Evolutionary conservation across 2,888 invertebrate genomes (phyloP).

Genomic region (Nemotelus pantherinus): DNA sequence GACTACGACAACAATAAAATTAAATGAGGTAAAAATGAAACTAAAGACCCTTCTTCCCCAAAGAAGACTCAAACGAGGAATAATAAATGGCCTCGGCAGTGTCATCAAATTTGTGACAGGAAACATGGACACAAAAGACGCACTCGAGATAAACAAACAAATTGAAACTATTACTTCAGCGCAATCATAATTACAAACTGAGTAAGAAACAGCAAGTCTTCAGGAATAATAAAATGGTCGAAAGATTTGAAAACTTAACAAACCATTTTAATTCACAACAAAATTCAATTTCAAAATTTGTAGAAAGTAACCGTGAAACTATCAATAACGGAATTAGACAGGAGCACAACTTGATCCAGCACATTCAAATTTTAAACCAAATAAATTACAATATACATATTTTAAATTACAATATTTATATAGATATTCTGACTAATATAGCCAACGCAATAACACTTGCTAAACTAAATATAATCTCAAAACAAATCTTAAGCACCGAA

Average conservation of each 20-base stretch:
- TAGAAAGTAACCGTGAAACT: constrained; percentile 1
- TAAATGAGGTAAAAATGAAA: background rate
- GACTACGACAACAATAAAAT: background rate
- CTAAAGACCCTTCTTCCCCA: constrained; percentile 1
- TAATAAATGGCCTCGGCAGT: constrained; percentile 2
- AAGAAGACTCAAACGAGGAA: background rate
- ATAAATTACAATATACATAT: no score
- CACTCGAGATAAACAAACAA: constrained; percentile 1
- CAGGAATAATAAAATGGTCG: background rate
- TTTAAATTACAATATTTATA: no score
- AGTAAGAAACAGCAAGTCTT: background rate
- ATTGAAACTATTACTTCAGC: background rate
- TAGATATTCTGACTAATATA: no score
- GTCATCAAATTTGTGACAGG: background rate
- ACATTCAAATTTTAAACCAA: no score
- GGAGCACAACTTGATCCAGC: background rate
- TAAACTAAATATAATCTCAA: no score
- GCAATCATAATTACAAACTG: background rate
- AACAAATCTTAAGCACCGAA: no score
- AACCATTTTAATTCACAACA: background rate
- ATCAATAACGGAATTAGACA: constrained; percentile 5
- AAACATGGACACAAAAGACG: constrained; percentile 1
- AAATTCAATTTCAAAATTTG: background rate
- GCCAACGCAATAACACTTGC: no score
- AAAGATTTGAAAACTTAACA: constrained; percentile 16